Evolutionary conservation across 1,140 invertebrate genomes (phyloP).

Genomic region (Battus philenor): DNA sequence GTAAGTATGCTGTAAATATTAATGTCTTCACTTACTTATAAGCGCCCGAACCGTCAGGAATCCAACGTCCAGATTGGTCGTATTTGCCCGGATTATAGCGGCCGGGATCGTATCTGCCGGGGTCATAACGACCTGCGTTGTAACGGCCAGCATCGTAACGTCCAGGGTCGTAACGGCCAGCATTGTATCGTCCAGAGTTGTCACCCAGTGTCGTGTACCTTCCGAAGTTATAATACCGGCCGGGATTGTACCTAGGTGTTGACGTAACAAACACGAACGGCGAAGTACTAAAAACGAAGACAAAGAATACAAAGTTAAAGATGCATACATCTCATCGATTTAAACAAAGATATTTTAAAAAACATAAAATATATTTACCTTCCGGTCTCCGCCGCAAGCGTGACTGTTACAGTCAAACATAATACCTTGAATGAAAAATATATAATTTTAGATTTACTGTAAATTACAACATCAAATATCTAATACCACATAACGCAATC

Average conservation of each 20-base stretch:
- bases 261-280: slow-evolving; percentile 6
- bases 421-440: slow-evolving; percentile 38
- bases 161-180: slow-evolving; percentile 38
- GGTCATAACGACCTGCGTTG: slow-evolving; percentile 14
- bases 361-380: slow-evolving; percentile 19
- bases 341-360: not conserved
- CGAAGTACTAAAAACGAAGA: slow-evolving; percentile 10
- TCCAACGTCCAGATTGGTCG: slow-evolving; percentile 8
- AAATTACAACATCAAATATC: not conserved
- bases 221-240: slow-evolving; percentile 11
- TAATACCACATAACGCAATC: slow-evolving; percentile 5
- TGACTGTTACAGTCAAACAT: slow-evolving; percentile 39
- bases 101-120: slow-evolving; percentile 49
- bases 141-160: slow-evolving; percentile 32
- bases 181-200: slow-evolving; percentile 29
- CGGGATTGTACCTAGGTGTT: slow-evolving; percentile 22
- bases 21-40: slow-evolving; percentile 67
- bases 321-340: not conserved
- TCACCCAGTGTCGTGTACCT: slow-evolving; percentile 9
- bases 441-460: slow-evolving; percentile 1
- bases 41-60: slow-evolving; percentile 46
- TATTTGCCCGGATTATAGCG: slow-evolving; percentile 28
- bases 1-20: no score
- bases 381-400: slow-evolving; percentile 35
- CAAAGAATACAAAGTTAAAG: not conserved